Base-by-base conservation (phyloP, 2,797 vertebrate genomes). In the Peromyscus eremicus region DNA sequence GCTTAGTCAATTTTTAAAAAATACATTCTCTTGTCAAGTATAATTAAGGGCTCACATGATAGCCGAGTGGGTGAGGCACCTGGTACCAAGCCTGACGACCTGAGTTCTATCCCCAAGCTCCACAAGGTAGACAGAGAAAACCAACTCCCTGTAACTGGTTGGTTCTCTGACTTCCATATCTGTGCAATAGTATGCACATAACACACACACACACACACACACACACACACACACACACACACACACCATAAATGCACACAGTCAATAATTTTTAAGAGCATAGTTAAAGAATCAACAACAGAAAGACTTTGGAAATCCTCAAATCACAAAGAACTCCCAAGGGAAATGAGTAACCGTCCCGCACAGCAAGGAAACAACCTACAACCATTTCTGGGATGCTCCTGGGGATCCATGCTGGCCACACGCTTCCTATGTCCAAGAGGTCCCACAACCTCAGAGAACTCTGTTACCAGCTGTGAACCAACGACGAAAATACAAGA, bases 271-370 rank as follows among this genome's bases (percentile, higher is more conserved):
- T 52, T 70, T 37, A 62, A 70, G 68, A 86, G 46, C 46, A 71
- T 86, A 70, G 70, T 70, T 86, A 71, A 86, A 71, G 84, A 86
- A 86, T 71, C 34, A 71, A 71, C 34, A 55, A 71, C 46, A 55
- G 84, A n/a, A 70, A 57, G 62, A 91, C 37, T 92, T 77, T 81
- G 10, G 77, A 94, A 94, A 84, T 91, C 34, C 8, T 43, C 43
- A 95, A 94, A 73, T 83, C 66, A 92, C 92, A 95, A 89, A 96
- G 75, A 96, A 79, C 71, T 21, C 21, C 25, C 57, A 73, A 89
- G 7, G 17, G 14, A 73, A 95, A 91, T 86, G 21, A 94, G 40
- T 86, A 96, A 75, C 68, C 71, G 62, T 34, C 95, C 60, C 95
- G 57, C 57, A 89, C 21, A 57, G 55, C 68, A 90, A 27, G 55